These are phyloP conservation scores for Hemichromis elongatus DNA, from an alignment of 2,113 vertebrate species.

Conservation along the genomic window DNA sequence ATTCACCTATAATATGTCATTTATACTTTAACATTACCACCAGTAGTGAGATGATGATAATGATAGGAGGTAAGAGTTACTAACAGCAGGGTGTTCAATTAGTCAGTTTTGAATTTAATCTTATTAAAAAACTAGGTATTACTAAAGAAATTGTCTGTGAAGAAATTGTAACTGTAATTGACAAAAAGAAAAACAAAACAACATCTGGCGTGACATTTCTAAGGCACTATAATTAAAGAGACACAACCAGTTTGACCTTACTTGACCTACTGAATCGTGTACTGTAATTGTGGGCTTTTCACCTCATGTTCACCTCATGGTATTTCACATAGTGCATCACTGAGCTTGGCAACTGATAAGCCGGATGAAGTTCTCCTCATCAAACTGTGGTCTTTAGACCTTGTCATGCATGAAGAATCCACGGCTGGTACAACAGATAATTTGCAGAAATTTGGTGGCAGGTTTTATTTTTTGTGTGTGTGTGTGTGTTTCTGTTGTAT, in stretches of 20 bases:
- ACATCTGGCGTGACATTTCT: not conserved
- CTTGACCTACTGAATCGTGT: conserved; percentile 15
- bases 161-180: not conserved
- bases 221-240: not conserved
- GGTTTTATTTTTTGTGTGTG: not conserved
- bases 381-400: not conserved
- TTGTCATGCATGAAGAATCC: not conserved
- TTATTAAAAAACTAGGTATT: not conserved
- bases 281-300: conserved; percentile 13
- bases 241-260: not conserved
- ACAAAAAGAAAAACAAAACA: not conserved
- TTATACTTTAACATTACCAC: not conserved
- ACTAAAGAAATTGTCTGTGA: not conserved
- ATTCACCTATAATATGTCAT: not conserved
- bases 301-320: not conserved
- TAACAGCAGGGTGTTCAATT: not conserved
- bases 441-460: not conserved
- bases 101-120: not conserved
- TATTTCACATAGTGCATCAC: not conserved
- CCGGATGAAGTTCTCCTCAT: conserved; percentile 44
- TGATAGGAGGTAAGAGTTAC: not conserved
- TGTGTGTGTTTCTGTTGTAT: not conserved
- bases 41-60: not conserved
- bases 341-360: not conserved
- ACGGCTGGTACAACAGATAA: not conserved